Conservation (phyloP, 1,140 invertebrate genomes). For the Physella acuta region DNA sequence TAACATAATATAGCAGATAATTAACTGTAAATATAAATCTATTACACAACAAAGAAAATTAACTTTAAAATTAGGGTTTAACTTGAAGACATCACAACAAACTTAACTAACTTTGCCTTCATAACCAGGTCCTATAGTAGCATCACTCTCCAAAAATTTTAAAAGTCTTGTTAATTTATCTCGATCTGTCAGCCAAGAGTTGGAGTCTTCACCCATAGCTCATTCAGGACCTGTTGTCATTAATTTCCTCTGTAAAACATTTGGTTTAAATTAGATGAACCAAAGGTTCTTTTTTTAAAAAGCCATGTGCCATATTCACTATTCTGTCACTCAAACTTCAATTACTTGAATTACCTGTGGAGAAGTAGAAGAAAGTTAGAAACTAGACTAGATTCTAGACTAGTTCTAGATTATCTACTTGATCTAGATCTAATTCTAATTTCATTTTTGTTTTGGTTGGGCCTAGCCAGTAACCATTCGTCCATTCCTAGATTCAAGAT, state of each 20-base stretch:
- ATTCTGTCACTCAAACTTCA: not conserved
- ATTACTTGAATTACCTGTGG: not conserved
- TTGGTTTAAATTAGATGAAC: not conserved
- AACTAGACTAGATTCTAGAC: too few relatives aligned
- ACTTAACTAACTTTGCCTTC: conserved; percentile 4
- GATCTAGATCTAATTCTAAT: too few relatives aligned
- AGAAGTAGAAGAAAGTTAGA: too few relatives aligned
- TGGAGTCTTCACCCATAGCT: not conserved
- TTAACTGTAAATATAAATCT: not conserved
- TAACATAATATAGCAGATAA: not conserved
- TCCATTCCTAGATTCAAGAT: too few relatives aligned
- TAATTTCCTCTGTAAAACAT: not conserved
- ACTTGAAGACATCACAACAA: not conserved
- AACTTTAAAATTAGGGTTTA: not conserved
- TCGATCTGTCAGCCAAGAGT: not conserved
- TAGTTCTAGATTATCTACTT: too few relatives aligned
- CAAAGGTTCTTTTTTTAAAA: not conserved
- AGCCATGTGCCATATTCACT: too few relatives aligned
- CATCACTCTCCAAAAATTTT: conserved; percentile 19
- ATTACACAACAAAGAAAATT: not conserved
- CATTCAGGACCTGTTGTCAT: not conserved
- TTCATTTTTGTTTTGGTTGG: too few relatives aligned
- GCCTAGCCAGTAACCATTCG: too few relatives aligned
- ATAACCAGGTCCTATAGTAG: conserved; percentile 15
- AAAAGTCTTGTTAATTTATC: conserved; percentile 13